Percentiles rank a stretch among this genome's conserved stretches.
Conservation (phyloP, 1,140 invertebrate genomes). For the Drosophila dunni region DNA sequence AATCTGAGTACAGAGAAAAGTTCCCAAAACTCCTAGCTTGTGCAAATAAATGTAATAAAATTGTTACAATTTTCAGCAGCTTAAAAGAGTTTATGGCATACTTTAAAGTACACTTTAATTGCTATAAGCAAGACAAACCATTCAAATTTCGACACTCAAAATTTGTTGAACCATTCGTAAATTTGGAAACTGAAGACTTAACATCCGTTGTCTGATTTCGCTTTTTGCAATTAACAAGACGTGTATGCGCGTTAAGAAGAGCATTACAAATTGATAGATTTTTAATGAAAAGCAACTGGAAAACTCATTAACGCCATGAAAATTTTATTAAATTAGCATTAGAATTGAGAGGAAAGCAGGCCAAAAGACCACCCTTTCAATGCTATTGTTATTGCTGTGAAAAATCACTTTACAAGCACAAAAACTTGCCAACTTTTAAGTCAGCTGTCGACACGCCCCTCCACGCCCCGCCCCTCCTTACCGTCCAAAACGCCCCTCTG, state of each 20-base stretch:
- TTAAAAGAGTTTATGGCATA: conserved; percentile 7
- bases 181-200: background rate
- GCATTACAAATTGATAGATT: conserved; percentile 31
- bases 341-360: conserved; percentile 19
- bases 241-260: background rate
- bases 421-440: conserved; percentile 61
- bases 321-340: conserved; percentile 46
- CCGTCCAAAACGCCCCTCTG: background rate
- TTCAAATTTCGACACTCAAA: background rate
- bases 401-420: conserved; percentile 26
- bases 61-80: background rate
- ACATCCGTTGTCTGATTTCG: conserved; percentile 3
- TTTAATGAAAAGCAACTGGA: conserved; percentile 31
- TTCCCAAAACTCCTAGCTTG: background rate
- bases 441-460: conserved; percentile 53
- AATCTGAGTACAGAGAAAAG: background rate
- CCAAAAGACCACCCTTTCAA: conserved; percentile 1
- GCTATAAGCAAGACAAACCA: background rate
- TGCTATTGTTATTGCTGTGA: conserved; percentile 14
- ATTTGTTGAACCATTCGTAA: conserved; percentile 1
- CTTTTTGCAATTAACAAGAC: background rate
- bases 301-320: conserved; percentile 53
- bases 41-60: conserved; percentile 26
- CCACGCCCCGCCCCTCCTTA: no score
- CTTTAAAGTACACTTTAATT: conserved; percentile 6